A percentile compares a stretch with the other conserved stretches of the same genome.
Conservation (phyloP, 2,888 invertebrate genomes). For the Cephus pygmeus region DNA sequence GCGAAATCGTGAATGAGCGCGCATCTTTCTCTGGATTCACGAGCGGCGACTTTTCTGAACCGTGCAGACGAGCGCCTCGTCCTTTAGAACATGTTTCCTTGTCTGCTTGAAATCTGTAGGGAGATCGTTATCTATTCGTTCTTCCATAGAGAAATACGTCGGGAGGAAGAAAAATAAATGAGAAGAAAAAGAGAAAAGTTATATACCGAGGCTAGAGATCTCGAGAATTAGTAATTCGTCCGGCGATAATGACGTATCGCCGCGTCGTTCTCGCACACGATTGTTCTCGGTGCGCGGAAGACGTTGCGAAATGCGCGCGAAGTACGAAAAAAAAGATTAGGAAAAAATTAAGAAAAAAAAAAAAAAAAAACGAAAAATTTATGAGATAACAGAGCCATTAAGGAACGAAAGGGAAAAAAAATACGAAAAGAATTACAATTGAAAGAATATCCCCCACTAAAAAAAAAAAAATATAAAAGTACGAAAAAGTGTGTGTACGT, state of each 20-base stretch:
- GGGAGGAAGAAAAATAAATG: slow-evolving; percentile 2
- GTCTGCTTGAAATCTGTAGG: not conserved
- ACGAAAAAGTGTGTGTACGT: not conserved
- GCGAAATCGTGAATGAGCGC: not conserved
- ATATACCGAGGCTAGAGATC: not conserved
- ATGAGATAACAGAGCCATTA: not conserved
- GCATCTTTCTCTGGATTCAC: not conserved
- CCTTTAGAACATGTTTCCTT: not conserved
- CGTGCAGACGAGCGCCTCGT: not conserved
- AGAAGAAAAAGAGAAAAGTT: not conserved
- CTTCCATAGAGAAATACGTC: not conserved
- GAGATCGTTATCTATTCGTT: not conserved
- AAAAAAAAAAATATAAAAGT: not conserved
- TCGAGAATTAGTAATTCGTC: not conserved
- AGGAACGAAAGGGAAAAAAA: not conserved
- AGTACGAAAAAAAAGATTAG: slow-evolving; percentile 2
- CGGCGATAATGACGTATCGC: not conserved
- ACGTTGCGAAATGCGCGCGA: not conserved
- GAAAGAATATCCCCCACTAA: not conserved
- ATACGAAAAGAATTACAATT: not conserved
- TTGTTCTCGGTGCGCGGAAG: not conserved
- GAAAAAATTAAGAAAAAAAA: slow-evolving; percentile 12
- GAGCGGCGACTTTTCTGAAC: not conserved
- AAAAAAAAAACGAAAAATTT: not conserved
- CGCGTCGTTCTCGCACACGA: not conserved